These are phyloP conservation scores for Cylloceria caligata DNA, from an alignment of 2,888 invertebrate genomes.

Conservation along the genomic window DNA sequence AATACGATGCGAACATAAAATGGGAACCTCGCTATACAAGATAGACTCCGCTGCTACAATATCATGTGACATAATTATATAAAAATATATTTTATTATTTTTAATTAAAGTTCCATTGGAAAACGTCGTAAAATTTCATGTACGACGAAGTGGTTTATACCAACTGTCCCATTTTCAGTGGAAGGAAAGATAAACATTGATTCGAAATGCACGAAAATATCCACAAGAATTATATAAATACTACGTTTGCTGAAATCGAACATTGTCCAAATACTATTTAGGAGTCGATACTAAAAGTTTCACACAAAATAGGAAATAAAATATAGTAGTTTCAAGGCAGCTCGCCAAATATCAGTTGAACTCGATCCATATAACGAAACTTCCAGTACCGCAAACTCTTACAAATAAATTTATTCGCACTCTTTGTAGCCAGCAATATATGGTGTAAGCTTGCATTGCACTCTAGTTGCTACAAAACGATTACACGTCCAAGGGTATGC, in stretches of 20 bases:
- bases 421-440: background rate
- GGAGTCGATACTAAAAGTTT: background rate
- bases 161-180: no score
- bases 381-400: constrained; percentile 33
- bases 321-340: constrained; percentile 6
- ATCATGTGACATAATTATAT: no score
- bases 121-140: no score
- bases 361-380: constrained; percentile 31
- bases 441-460: constrained; percentile 26
- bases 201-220: background rate
- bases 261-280: background rate
- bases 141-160: no score
- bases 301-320: background rate
- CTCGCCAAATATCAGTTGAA: constrained; percentile 16
- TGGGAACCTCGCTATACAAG: no score
- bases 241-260: no score
- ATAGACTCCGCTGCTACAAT: no score
- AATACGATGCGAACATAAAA: no score
- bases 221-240: no score
- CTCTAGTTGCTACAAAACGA: constrained; percentile 30
- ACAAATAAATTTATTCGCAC: constrained; percentile 34
- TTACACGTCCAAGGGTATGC: constrained; percentile 21
- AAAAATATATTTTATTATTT: no score
- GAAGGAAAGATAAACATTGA: no score
- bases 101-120: no score